Conservation (phyloP, 1,140 invertebrate species). For the Aleiodes sp. region DNA sequence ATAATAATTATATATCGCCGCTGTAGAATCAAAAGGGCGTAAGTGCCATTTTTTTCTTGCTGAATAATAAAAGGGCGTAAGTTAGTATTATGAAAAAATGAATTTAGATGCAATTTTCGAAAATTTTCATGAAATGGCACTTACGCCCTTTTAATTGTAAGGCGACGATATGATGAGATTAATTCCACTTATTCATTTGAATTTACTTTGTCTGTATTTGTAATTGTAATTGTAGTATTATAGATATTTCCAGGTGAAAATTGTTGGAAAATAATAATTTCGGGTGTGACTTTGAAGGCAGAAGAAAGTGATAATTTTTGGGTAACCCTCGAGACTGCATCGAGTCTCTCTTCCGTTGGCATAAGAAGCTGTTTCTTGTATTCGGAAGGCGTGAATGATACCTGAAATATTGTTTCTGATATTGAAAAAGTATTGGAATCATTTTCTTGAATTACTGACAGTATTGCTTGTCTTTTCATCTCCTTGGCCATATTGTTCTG, state of each 20-base stretch:
- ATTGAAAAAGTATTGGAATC: neutral
- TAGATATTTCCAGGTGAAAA: slow-evolving; percentile 52
- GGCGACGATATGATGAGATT: no score
- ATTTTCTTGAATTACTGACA: neutral
- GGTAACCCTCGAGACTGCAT: slow-evolving; percentile 9
- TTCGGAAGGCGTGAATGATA: slow-evolving; percentile 43
- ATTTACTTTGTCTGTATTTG: slow-evolving; percentile 57
- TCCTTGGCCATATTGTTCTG: neutral
- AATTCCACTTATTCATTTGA: no score
- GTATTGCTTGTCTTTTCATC: neutral
- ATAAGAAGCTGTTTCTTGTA: slow-evolving; percentile 46
- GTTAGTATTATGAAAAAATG: no score
- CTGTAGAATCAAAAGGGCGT: no score
- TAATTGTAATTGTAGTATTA: slow-evolving; percentile 50
- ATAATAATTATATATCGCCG: no score
- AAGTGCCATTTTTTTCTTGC: no score
- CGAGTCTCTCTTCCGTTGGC: slow-evolving; percentile 44
- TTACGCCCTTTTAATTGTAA: no score
- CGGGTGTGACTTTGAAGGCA: slow-evolving; percentile 51
- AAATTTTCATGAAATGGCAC: no score
- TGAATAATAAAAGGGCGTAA: no score
- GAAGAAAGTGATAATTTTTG: slow-evolving; percentile 14
- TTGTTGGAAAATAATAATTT: slow-evolving; percentile 62
- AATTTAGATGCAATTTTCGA: no score
- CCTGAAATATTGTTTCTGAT: slow-evolving; percentile 17